Base-by-base conservation (phyloP, 2,888 invertebrate genomes). In the Amiota mariae region DNA sequence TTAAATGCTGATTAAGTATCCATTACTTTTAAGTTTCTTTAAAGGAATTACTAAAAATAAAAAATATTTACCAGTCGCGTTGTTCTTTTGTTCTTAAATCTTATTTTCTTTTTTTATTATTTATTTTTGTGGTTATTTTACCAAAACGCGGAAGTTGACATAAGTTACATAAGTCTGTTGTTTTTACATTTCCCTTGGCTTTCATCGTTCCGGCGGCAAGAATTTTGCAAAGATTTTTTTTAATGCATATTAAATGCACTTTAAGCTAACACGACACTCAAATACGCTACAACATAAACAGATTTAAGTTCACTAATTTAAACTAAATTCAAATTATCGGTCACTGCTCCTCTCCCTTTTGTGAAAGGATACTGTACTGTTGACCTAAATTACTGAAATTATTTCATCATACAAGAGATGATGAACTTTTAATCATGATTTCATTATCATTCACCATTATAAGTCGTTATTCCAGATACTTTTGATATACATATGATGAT, bases 191-290 rank as follows among this genome's bases (percentile, higher is more conserved):
- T 36, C 6, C 36, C 36, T 36, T 36, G 3, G 6, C 3, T 36
- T 36, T 36, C 36, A 36, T 6, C 36, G 36, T 36, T 36, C 36
- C 3, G 51, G 11, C 8, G 13, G 15, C 20, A 1, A 57, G 11
- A 67, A 18, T 4, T n/a, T 54, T 24, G 8, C 20, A 20, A 15
- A 47, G 24, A 36, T 20, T 24, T 64, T 20, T 24, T 64, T 47
- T 18, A 47, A 48, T 64, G 63, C 63, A 63, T n/a, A 36, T 36
- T 12, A 63, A 63, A n/a, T 59, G 36, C 12, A 36, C 15, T 8
- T 63, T 82, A 78, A 79, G 83, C 80, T 78, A 77, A 74, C 76
- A 75, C 83, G 83, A 84, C 85, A 81, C 77, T 76, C 75, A 81
- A 84, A 82, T 85, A 82, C 83, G 85, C 83, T 84, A 82, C 84